Evolutionary conservation across 92 coral and sea anemone genomes (phyloP), one percentile per base, ranked within the genome.

Genomic region (Parazoanthus atlanticus): DNA sequence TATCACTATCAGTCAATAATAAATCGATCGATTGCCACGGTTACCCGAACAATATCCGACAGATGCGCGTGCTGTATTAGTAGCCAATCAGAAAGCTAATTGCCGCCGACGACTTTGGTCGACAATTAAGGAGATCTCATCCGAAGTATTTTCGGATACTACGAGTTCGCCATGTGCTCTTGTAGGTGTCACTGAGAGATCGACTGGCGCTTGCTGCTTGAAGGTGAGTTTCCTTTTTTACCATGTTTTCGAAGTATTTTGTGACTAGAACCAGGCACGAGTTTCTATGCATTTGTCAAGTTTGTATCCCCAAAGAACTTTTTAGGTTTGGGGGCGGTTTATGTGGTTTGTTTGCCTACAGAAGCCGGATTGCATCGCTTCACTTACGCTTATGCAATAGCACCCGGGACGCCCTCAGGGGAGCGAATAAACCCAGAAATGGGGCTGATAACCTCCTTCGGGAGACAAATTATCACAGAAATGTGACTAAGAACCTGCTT

Each of bases 271-370:
- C 74, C 86, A 82, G 86, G 43, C 78, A 74, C 43, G 43, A 74
- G 78, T 32, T 74, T 74, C 43, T 74, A 30, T 31, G 78, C 43
- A 74, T 74, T 74, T 74, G 78, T 74, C 78, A 74, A 74, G 43
- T 74, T 74, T 74, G 78, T 74, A 74, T 74, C 16, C 78, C 78
- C 78, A 74, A 74, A 16, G n/a, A 74, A 74, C 41, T 0, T 33
- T 74, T 74, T 69, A 82, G 76, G 86, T 81, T 81, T 81, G 52
- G 8, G 71, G 86, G 86, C 40, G 40, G 69, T 81, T 81, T 81
- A 81, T 81, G 86, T 52, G 86, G 86, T 81, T 33, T 81, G 86
- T 54, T 49, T 81, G 86, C 74, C 69, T n/a, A 54, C 73, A 81
- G 71, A 54, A 81, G 86, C 73, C 74, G 33, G 86, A 81, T 81